phyloP scores from a whole-genome alignment of 2,888 invertebrate species.

The Microdon myrmicae region DNA sequence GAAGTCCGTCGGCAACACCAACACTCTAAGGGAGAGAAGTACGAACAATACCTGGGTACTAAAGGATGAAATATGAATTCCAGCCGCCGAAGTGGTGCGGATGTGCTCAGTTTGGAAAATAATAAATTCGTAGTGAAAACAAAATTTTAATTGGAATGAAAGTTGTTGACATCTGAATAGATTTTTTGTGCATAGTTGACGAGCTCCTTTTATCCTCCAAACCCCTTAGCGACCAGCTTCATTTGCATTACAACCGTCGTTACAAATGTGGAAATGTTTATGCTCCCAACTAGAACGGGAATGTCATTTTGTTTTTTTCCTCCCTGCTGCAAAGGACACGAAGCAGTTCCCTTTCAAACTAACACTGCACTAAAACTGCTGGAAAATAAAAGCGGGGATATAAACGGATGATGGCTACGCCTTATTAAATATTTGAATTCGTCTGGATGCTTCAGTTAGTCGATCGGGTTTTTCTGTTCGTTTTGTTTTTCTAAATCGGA shows the following conservation, averaged over 20 bases:
- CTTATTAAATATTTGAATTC: neutral
- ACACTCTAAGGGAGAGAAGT: too few relatives aligned
- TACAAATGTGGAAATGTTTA: neutral
- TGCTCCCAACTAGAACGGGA: constrained; percentile 1
- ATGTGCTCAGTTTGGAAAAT: too few relatives aligned
- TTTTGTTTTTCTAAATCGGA: neutral
- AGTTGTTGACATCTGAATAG: constrained; percentile 40
- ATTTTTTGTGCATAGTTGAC: constrained; percentile 36
- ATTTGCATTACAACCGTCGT: neutral
- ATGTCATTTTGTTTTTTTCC: constrained; percentile 5
- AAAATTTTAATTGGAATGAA: constrained; percentile 41
- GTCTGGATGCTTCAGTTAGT: constrained; percentile 1
- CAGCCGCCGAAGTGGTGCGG: too few relatives aligned
- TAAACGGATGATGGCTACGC: constrained; percentile 6
- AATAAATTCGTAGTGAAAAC: constrained; percentile 35
- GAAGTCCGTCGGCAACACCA: too few relatives aligned
- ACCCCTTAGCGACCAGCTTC: too few relatives aligned
- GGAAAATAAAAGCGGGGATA: constrained; percentile 10
- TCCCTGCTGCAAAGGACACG: constrained; percentile 3
- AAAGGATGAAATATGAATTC: too few relatives aligned
- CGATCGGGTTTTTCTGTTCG: neutral
- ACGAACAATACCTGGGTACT: too few relatives aligned
- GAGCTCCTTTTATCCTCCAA: constrained; percentile 26
- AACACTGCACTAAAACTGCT: constrained; percentile 23
- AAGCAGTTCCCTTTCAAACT: constrained; percentile 4